Percentiles rank a stretch among this genome's conserved stretches.
Conservation (phyloP, 2,888 invertebrate species). For the Trissonchulus sp. region DNA sequence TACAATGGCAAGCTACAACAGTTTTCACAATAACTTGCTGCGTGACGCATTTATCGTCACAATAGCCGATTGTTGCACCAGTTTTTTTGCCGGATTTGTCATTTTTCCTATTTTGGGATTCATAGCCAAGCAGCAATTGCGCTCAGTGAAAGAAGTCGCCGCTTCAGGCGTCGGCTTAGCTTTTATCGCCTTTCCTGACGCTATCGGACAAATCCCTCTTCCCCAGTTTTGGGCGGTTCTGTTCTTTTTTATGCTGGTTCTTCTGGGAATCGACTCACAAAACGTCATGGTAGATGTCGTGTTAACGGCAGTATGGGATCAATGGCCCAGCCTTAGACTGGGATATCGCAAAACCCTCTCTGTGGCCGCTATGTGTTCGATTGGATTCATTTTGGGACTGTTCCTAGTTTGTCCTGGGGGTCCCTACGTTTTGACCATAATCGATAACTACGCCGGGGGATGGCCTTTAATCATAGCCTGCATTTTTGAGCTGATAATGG, state of each 20-base stretch:
- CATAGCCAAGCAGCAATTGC: constrained; percentile 10
- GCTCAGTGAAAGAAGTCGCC: constrained; percentile 6
- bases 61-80: constrained; percentile 25
- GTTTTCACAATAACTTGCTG: constrained; percentile 28
- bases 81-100: constrained; percentile 31
- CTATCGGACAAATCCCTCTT: constrained; percentile 3
- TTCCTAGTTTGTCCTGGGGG: constrained; percentile 36
- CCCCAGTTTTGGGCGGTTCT: constrained; percentile 27
- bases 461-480: constrained; percentile 56
- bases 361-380: constrained; percentile 25
- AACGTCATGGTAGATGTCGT: constrained; percentile 51
- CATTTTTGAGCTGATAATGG: constrained; percentile 58
- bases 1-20: constrained; percentile 28
- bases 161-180: constrained; percentile 16
- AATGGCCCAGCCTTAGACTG: constrained; percentile 48
- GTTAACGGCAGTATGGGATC: constrained; percentile 56
- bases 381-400: constrained; percentile 29
- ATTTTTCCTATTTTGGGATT: constrained; percentile 30
- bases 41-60: constrained; percentile 29
- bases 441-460: constrained; percentile 56
- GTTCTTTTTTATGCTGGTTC: constrained; percentile 29
- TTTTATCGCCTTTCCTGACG: constrained; percentile 26
- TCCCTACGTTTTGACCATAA: constrained; percentile 55
- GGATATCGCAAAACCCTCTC: constrained; percentile 27
- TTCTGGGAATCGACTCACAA: constrained; percentile 24